A percentile compares a stretch with the other conserved stretches of the same genome.
Conservation (phyloP, 2,113 vertebrate species). For the Semicossyphus pulcher region DNA sequence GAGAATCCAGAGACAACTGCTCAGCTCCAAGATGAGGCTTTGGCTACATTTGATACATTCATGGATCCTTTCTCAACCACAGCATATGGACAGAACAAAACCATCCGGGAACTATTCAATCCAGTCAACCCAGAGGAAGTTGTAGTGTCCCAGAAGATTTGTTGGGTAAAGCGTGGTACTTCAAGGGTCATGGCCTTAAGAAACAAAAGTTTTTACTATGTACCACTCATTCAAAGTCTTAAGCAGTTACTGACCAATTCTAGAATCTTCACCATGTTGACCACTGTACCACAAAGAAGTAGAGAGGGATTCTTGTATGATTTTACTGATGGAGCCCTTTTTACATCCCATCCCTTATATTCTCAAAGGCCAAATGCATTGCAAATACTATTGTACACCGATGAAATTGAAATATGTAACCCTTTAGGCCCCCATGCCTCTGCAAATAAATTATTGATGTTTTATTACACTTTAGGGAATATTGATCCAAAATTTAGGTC, state of each 20-base stretch:
- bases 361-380: constrained; percentile 10
- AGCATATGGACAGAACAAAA: too few species aligned
- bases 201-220: constrained; percentile 20
- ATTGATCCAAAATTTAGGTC: constrained; percentile 15
- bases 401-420: constrained; percentile 33
- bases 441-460: constrained; percentile 11
- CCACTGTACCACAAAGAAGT: constrained; percentile 6
- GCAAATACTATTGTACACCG: constrained; percentile 21
- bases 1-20: not conserved
- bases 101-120: constrained; percentile 3
- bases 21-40: constrained; percentile 5
- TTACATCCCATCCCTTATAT: constrained; percentile 19
- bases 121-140: constrained; percentile 25
- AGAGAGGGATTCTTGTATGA: constrained; percentile 28
- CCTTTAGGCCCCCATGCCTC: constrained; percentile 18
- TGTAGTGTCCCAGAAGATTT: constrained; percentile 14
- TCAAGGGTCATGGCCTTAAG: constrained; percentile 8
- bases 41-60: too few species aligned
- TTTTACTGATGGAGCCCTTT: constrained; percentile 21
- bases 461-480: constrained; percentile 30
- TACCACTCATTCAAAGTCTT: constrained; percentile 21
- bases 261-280: constrained; percentile 27
- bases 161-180: not conserved
- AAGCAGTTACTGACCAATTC: constrained; percentile 19
- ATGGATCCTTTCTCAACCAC: too few species aligned